Evolutionary conservation across 2,113 vertebrate genomes (phyloP).

Genomic region (Pluvianellus socialis): DNA sequence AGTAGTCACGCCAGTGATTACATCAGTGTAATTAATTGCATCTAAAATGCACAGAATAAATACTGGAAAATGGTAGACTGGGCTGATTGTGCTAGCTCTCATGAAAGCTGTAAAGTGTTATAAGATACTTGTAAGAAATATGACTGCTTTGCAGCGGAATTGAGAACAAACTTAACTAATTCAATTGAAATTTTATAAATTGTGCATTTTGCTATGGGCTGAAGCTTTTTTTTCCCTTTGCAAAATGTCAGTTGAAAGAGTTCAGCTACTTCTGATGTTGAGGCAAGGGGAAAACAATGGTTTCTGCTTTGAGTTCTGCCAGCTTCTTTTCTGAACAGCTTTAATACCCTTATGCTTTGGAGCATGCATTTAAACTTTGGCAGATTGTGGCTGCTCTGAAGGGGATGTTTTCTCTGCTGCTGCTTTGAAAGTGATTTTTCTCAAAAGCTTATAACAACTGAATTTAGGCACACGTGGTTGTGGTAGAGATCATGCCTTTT

Average conservation of each 20-base stretch:
- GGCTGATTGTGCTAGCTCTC: neutral
- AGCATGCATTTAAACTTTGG: slow-evolving; percentile 22
- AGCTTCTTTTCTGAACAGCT: slow-evolving; percentile 15
- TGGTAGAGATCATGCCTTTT: neutral
- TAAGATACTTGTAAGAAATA: neutral
- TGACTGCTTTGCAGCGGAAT: neutral
- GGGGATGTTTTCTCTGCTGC: slow-evolving; percentile 6
- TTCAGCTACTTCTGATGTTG: neutral
- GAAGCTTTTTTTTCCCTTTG: neutral
- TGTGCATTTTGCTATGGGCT: neutral
- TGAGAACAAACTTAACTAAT: neutral
- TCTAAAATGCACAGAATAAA: neutral
- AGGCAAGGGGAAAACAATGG: slow-evolving; percentile 25
- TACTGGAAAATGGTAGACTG: neutral
- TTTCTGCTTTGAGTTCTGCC: slow-evolving; percentile 35
- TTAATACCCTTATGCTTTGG: slow-evolving; percentile 16
- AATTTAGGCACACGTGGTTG: neutral
- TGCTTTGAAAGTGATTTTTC: slow-evolving; percentile 15
- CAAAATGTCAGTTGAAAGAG: neutral
- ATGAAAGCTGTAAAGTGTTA: neutral
- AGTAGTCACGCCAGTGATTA: neutral
- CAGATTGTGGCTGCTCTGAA: neutral
- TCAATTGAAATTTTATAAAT: neutral
- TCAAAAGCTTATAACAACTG: neutral
- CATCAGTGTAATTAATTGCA: neutral